phyloP scores from a whole-genome alignment of 2,888 invertebrate species.

The Drosophila melanosoma region DNA sequence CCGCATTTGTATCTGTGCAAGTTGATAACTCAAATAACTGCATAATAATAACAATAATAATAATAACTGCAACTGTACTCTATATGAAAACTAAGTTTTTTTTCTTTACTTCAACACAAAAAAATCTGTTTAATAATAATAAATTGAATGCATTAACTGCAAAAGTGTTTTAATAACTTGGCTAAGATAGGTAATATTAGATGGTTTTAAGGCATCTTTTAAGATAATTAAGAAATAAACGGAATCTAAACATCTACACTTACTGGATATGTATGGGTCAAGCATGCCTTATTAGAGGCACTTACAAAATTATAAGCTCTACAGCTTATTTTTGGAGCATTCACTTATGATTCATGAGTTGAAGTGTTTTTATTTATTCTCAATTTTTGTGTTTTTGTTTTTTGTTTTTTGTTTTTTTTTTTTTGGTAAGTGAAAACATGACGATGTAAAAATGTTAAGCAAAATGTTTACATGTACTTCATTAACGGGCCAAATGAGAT shows the following conservation, averaged over 20 bases:
- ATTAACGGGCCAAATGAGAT: conserved; percentile 77
- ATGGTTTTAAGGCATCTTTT: neutral
- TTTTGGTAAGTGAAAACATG: conserved; percentile 42
- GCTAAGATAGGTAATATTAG: neutral
- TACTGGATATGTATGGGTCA: conserved; percentile 16
- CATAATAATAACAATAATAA: neutral
- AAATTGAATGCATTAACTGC: neutral
- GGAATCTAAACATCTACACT: neutral
- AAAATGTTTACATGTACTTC: conserved; percentile 66
- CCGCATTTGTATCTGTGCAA: conserved; percentile 37
- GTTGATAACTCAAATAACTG: conserved; percentile 20
- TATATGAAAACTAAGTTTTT: neutral
- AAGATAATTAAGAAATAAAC: neutral
- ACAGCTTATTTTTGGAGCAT: conserved; percentile 26
- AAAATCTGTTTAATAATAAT: neutral
- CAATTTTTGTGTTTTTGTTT: conserved; percentile 6
- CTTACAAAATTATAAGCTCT: conserved; percentile 7
- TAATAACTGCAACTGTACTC: conserved; percentile 18
- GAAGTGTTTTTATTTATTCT: neutral
- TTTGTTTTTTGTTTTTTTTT: conserved; percentile 11
- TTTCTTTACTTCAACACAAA: neutral
- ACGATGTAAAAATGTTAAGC: conserved; percentile 51
- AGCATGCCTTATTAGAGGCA: neutral
- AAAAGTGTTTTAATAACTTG: neutral
- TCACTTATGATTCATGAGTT: conserved; percentile 16